Percentiles rank a stretch among this genome's conserved stretches.
These are phyloP conservation scores for Tympanuchus pallidicinctus DNA, from an alignment of 2,113 vertebrate species.

Conservation along the genomic window DNA sequence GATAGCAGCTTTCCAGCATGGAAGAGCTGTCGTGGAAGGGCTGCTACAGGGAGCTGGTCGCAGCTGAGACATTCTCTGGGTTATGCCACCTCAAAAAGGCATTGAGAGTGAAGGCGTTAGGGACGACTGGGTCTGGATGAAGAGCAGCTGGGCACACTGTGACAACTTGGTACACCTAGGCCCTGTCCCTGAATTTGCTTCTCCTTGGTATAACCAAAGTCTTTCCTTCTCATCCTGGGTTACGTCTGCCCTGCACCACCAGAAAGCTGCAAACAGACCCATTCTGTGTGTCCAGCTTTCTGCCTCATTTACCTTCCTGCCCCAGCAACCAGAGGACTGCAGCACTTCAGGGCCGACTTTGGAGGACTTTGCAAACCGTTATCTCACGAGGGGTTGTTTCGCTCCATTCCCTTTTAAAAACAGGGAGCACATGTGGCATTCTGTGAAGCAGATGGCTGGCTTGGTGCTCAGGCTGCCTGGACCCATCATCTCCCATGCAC, in stretches of 20 bases:
- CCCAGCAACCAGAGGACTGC: background rate
- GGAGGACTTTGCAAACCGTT: background rate
- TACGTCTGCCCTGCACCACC: background rate
- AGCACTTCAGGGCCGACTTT: background rate
- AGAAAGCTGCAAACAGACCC: background rate
- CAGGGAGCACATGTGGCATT: background rate
- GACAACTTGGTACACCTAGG: background rate
- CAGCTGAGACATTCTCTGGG: background rate
- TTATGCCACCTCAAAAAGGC: background rate
- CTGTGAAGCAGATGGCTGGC: background rate
- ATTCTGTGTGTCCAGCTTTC: background rate
- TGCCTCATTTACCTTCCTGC: background rate
- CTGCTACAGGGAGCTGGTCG: background rate
- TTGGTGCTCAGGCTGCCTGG: fast-evolving
- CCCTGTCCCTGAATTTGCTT: background rate
- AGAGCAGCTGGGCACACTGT: background rate
- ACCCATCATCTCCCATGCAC: background rate
- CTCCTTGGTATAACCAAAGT: background rate
- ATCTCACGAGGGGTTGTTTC: background rate
- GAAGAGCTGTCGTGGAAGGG: background rate
- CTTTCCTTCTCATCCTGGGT: background rate
- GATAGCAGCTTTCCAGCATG: background rate
- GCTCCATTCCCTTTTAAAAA: background rate
- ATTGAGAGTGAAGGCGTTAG: background rate
- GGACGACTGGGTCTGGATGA: background rate